phyloP scores from a whole-genome alignment of 2,113 vertebrate genomes.

The Burhinus oedicnemus region DNA sequence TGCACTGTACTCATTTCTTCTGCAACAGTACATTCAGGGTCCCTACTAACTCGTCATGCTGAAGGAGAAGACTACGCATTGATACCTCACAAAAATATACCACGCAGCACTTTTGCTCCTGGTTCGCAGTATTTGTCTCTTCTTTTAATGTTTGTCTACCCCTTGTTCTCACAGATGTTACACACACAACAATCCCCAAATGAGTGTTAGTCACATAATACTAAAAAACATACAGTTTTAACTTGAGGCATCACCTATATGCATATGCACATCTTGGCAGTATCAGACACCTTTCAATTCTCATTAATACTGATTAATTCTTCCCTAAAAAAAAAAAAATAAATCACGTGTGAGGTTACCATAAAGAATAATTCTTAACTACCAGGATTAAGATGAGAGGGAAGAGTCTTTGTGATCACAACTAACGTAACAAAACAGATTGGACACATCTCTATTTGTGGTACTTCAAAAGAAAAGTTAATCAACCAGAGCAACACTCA shows the following conservation, averaged over 20 bases:
- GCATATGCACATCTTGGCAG: background rate
- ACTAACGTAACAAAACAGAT: background rate
- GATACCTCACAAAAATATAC: accelerated
- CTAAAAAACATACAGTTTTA: background rate
- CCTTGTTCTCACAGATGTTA: background rate
- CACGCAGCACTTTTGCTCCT: background rate
- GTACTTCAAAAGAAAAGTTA: background rate
- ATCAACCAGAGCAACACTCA: background rate
- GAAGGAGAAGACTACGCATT: accelerated
- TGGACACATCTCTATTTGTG: background rate
- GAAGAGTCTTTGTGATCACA: background rate
- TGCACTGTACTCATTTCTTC: background rate
- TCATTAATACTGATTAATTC: background rate
- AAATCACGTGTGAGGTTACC: background rate
- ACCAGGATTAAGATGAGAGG: background rate
- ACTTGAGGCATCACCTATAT: background rate
- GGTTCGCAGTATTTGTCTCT: background rate
- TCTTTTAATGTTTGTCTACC: background rate
- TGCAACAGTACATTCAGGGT: background rate
- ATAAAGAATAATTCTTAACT: background rate
- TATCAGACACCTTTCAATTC: background rate
- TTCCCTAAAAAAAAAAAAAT: background rate
- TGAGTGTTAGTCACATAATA: background rate
- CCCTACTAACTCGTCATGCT: background rate
- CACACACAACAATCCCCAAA: background rate